Percentiles rank a stretch among this genome's conserved stretches.
phyloP scores from a whole-genome alignment of 2,113 vertebrate genomes.

The Panurus biarmicus region DNA sequence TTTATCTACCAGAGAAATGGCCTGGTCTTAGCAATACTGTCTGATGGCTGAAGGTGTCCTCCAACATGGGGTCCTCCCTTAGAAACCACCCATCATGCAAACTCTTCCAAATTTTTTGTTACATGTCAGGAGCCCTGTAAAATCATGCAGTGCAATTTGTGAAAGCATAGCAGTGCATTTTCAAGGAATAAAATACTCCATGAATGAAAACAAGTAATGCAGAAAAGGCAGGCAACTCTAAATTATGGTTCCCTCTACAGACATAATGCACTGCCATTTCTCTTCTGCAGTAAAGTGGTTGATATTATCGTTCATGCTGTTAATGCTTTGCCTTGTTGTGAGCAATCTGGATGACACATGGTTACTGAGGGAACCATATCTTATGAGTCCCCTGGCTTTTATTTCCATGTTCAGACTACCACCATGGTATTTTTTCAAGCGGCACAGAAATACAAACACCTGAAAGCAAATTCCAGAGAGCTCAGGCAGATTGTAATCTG shows the following conservation, averaged over 20 bases:
- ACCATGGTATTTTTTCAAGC: not conserved
- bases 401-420: not conserved
- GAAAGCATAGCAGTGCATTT: not conserved
- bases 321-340: not conserved
- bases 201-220: not conserved
- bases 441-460: not conserved
- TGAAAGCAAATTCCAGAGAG: not conserved
- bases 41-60: not conserved
- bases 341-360: not conserved
- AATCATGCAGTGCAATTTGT: not conserved
- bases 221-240: not conserved
- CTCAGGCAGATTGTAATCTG: not conserved
- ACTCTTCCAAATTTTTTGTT: not conserved
- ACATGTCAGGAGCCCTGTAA: not conserved
- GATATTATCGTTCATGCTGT: not conserved
- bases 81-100: not conserved
- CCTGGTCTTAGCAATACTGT: not conserved
- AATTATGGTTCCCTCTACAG: not conserved
- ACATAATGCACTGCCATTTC: not conserved
- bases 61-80: not conserved
- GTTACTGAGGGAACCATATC: not conserved
- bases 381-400: not conserved
- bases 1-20: not conserved
- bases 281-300: not conserved
- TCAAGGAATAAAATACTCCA: not conserved